Base-by-base conservation (phyloP, 2,113 vertebrate species). In the Porphyrio hochstetteri region DNA sequence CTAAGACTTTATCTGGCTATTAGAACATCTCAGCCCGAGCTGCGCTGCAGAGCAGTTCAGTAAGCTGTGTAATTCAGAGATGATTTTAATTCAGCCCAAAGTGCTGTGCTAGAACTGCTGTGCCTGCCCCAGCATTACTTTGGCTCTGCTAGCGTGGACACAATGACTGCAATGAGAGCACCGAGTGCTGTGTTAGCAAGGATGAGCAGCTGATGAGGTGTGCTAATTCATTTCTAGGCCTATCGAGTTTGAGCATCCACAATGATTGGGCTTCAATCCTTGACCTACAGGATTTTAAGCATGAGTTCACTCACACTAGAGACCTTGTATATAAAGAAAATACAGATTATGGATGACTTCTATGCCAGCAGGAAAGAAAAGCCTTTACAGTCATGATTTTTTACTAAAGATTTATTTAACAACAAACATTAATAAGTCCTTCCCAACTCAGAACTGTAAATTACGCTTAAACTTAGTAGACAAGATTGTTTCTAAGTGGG, bases 191-290 rank as follows among this genome's bases (percentile, higher is more conserved):
- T 10, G 4, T 56, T 11, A 86, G 82, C 68, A 38, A 68, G 72
- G 59, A 53, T 57, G 78, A 93, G 93, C 93, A 94, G 74, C 78
- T 91, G 84, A 95, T 87, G 81, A 93, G 87, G 70, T 92, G 89
- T 87, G 93, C 75, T 50, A 76, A 79, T 68, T 64, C 79, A 82
- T 80, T 88, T 72, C 70, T 61, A 79, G 53, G 16, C 25, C 86
- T 17, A 69, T 21, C 53, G 38, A 19, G 48, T 20, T 28, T 69
- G 53, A 95, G 44, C 59, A 76, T 29, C 69, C 35, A 64, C 53
- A 56, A 56, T 53, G 53, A 84, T 85, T 75, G 20, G 61, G 27
- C 48, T 91, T 71, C 93, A 87, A 38, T 75, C 81, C 44, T 40
- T 65, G 70, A 91, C 93, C 90, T 86, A 69, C 23, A 52, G 85